These are phyloP conservation scores for Ephialtes manifestator DNA, from an alignment of 2,888 invertebrate species.

Conservation along the genomic window DNA sequence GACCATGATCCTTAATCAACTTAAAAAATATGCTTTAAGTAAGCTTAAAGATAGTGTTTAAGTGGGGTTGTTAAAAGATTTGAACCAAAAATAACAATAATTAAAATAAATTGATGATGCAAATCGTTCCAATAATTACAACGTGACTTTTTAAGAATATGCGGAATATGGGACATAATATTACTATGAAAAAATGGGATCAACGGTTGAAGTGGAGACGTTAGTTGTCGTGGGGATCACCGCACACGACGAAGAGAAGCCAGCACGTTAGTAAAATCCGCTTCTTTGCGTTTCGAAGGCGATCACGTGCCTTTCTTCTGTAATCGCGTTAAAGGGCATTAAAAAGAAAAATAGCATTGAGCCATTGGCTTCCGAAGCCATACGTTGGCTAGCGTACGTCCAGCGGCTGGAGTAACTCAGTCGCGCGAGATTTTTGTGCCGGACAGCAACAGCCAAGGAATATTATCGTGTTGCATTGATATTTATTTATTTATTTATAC, in stretches of 20 bases:
- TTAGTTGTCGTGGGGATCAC: neutral
- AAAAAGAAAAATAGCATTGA: conserved; percentile 82
- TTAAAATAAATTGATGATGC: neutral
- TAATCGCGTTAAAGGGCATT: conserved; percentile 82
- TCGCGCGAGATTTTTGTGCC: conserved; percentile 63
- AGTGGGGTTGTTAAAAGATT: no score
- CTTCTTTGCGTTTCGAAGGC: conserved; percentile 62
- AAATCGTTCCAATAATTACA: neutral
- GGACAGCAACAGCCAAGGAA: conserved; percentile 53
- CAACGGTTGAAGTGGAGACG: conserved; percentile 16
- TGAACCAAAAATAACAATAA: no score
- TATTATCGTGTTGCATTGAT: conserved; percentile 24
- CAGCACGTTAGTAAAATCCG: conserved; percentile 58
- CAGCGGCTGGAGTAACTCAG: conserved; percentile 68
- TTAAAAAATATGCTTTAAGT: no score
- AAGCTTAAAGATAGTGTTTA: no score
- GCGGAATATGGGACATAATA: neutral
- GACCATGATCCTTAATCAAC: no score
- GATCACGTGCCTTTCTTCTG: conserved; percentile 63
- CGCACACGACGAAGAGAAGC: conserved; percentile 42
- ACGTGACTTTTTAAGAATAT: neutral
- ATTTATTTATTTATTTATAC: neutral
- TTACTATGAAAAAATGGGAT: conserved; percentile 17
- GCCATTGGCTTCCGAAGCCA: conserved; percentile 82
- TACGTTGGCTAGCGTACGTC: conserved; percentile 59